Base-by-base conservation (phyloP, 2,888 invertebrate species). In the Lycaena phlaeas region DNA sequence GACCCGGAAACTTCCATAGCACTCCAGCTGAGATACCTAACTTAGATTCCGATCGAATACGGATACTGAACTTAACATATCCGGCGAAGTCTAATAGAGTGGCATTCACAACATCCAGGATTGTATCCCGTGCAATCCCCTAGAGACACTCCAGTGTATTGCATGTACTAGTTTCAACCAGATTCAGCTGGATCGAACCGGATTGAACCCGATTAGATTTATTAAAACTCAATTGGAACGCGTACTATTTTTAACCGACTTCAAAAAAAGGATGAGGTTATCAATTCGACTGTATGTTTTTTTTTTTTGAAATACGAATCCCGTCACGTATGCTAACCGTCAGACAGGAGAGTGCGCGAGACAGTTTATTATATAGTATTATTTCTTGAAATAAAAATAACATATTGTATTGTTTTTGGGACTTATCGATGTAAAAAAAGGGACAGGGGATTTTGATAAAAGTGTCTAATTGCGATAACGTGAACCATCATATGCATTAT, bases 61-160 rank as follows among this genome's bases (percentile, higher is more conserved):
- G 45, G 34, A 44, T 44, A 46, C 45, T 45, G 47, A 51, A 50
- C 54, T 54, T 52, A 56, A 56, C 56, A 55, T 55, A 54, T 53
- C 50, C 51, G 44, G 36, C 51, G 44, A 36, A 43, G 39, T 48
- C 50, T 56, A 60, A 59, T 61, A 54, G 52, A 52, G 50, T 46
- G 51, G 58, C 50, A 63, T 68, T 63, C 65, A 56, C 48, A 52
- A 56, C 54, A 55, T 45, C 54, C 52, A 46, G 40, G 47, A 57
- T 57, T 54, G 59, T 54, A 53, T 49, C 48, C 43, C 45, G 41
- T 36, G 43, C 41, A 38, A 50, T 55, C 53, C 51, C 56, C 27
- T 51, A 58, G 57, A 51, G 51, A 44, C 51, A 44, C 57, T 58
- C 46, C 45, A 48, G 40, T 3, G 22, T 17, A 31, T 11, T 17